Evolutionary conservation across 2,797 vertebrate genomes (phyloP), one percentile per base, ranked within the genome.

Genomic region (Oreonectes daqikongensis): DNA sequence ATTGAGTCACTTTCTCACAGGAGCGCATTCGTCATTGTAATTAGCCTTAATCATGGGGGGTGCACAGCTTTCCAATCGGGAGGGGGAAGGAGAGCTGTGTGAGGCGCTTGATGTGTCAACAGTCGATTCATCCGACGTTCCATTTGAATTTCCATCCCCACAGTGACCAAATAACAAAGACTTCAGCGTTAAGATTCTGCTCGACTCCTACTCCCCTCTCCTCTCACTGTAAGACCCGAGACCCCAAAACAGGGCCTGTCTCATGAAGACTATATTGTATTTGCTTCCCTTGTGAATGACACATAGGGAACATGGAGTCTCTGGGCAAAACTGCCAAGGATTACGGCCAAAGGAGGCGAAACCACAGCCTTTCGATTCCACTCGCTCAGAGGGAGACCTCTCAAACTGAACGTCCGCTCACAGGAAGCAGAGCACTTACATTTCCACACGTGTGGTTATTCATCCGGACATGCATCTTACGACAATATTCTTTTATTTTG

Each of bases 81-180:
- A 40, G 35, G 61, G 35, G 55, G 35, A 26, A 52, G 72, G 20
- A 17, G 78, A 35, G 64, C 46, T 52, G 63, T 65, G 40, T 63
- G 75, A 42, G 46, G 57, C 64, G 77, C 93, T 92, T 93, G 95
- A 93, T 91, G 93, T 93, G 91, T 87, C 84, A 90, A 91, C 85
- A 82, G 83, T 91, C 89, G 87, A 94, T 95, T 95, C 94, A 94
- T 91, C 90, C 87, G 86, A 90, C 84, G 82, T 84, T 73, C 88
- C 83, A 95, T 96, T 94, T 95, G 94, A 95, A 95, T 95, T 93
- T 94, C 94, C 95, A 95, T 94, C 93, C 93, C 91, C 90, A 85
- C 90, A 85, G 90, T 79, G 85, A 92, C 90, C 87, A 85, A 80
- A 86, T 89, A 90, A 94, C 90, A 94, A 93, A 93, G 92, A 89